These are phyloP conservation scores for Scomber japonicus DNA, from an alignment of 2,113 vertebrate species.

Conservation along the genomic window DNA sequence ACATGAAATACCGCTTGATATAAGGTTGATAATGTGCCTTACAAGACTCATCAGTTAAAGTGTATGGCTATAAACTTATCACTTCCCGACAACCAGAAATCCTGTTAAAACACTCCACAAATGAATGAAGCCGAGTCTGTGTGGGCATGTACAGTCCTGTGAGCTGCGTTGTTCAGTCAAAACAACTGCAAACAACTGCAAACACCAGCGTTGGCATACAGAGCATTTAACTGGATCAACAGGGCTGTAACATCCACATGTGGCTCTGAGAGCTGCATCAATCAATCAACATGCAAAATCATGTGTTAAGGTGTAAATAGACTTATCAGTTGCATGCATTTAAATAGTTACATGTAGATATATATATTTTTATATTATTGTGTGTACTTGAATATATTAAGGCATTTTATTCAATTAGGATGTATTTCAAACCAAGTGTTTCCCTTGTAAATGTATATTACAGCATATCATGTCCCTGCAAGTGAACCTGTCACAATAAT, in stretches of 20 bases:
- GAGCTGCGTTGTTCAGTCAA: neutral
- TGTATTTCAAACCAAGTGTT: neutral
- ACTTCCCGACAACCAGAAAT: too few relatives aligned
- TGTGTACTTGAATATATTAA: neutral
- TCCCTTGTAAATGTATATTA: too few relatives aligned
- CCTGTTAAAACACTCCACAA: too few relatives aligned
- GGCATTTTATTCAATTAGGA: neutral
- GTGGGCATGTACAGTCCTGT: neutral
- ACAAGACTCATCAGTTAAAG: too few relatives aligned
- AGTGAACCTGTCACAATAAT: too few relatives aligned
- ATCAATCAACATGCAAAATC: neutral
- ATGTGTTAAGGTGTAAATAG: neutral
- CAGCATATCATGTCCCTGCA: neutral
- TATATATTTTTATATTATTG: conserved; percentile 1
- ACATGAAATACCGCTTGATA: too few relatives aligned
- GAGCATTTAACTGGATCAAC: neutral
- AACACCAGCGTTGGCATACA: neutral
- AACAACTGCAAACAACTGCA: neutral
- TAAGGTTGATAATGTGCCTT: too few relatives aligned
- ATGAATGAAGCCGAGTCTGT: too few relatives aligned
- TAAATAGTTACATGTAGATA: neutral
- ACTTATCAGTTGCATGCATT: neutral
- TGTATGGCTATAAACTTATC: too few relatives aligned
- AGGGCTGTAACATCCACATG: neutral
- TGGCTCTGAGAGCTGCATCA: too few relatives aligned